Percentiles rank a stretch among this genome's conserved stretches.
phyloP scores from a whole-genome alignment of 2,888 invertebrate genomes.

The Microchrysa polita region DNA sequence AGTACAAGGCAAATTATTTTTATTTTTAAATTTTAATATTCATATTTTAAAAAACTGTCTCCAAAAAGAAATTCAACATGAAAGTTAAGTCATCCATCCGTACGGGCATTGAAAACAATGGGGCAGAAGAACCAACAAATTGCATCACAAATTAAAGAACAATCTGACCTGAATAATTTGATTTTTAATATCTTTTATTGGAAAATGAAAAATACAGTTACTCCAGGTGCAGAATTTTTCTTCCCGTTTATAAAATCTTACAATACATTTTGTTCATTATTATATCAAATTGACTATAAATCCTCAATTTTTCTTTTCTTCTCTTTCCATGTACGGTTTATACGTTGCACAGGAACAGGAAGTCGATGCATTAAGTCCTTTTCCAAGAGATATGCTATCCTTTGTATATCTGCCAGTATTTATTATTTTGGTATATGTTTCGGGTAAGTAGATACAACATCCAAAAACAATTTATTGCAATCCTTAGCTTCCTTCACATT shows the following conservation, averaged over 20 bases:
- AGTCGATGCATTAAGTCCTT: slow-evolving; percentile 53
- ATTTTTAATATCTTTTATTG: too few relatives aligned
- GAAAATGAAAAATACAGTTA: too few relatives aligned
- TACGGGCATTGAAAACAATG: too few relatives aligned
- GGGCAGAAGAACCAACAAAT: too few relatives aligned
- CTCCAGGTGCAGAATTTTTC: too few relatives aligned
- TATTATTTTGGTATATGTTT: slow-evolving; percentile 55
- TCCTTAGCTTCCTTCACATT: slow-evolving; percentile 33
- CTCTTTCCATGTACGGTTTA: background rate
- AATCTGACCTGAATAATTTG: too few relatives aligned
- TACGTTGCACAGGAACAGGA: slow-evolving; percentile 48
- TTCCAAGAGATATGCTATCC: slow-evolving; percentile 53
- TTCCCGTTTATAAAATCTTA: background rate
- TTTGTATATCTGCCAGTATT: slow-evolving; percentile 54
- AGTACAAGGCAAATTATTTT: too few relatives aligned
- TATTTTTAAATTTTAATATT: too few relatives aligned
- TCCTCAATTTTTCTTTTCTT: slow-evolving; percentile 27
- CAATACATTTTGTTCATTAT: background rate
- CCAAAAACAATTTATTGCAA: slow-evolving; percentile 39
- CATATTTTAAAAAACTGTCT: too few relatives aligned
- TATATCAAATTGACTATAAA: slow-evolving; percentile 18
- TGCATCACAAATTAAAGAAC: too few relatives aligned
- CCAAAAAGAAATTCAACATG: too few relatives aligned
- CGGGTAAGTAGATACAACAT: slow-evolving; percentile 51
- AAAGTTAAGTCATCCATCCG: too few relatives aligned